Conservation (phyloP, 2,113 vertebrate species). For the Podiceps cristatus region DNA sequence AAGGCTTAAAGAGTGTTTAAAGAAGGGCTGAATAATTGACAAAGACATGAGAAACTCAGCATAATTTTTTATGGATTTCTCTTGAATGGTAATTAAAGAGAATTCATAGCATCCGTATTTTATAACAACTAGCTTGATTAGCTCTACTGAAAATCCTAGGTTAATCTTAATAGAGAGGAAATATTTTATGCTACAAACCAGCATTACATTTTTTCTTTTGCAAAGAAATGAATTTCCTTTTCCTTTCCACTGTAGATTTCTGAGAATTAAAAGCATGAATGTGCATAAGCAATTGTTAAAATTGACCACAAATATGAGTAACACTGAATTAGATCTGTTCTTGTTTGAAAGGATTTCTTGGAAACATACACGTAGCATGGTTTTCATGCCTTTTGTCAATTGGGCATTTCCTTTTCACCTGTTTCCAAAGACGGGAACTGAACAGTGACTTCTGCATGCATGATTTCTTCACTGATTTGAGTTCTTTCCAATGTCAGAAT, state of each 20-base stretch:
- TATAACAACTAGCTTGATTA: not conserved
- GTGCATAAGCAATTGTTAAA: not conserved
- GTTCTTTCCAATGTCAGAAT: not conserved
- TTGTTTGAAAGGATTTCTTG: not conserved
- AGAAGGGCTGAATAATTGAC: not conserved
- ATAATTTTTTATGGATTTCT: not conserved
- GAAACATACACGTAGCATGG: not conserved
- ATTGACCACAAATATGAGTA: not conserved
- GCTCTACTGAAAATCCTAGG: not conserved
- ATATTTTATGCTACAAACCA: not conserved
- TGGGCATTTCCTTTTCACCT: not conserved
- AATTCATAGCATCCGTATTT: not conserved
- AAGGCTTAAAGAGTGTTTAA: not conserved
- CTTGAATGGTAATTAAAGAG: not conserved
- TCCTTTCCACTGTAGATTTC: not conserved
- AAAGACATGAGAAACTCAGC: not conserved
- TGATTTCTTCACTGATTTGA: not conserved
- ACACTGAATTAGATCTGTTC: not conserved
- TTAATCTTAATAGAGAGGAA: not conserved
- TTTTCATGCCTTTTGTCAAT: not conserved
- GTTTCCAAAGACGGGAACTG: not conserved
- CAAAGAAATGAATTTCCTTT: not conserved
- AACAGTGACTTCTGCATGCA: not conserved
- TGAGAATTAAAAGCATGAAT: not conserved
- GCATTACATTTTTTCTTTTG: not conserved